These are phyloP conservation scores for Drosophila yakuba DNA, from an alignment of 1,140 invertebrate species.

Conservation along the genomic window DNA sequence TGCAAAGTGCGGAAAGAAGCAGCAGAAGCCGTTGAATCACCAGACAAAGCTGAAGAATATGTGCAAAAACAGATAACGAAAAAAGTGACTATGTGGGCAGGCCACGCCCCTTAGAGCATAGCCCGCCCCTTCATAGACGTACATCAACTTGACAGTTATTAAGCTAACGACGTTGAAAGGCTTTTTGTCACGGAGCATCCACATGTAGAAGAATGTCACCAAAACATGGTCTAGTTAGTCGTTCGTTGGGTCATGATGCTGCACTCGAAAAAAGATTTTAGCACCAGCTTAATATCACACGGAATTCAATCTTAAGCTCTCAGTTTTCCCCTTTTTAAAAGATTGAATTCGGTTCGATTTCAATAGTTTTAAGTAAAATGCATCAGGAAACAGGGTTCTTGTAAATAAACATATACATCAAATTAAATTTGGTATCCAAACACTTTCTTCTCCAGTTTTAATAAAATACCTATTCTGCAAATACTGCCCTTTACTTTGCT, in stretches of 20 bases:
- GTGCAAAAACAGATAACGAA: conserved; percentile 7
- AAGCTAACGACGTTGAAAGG: conserved; percentile 77
- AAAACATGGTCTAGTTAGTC: neutral
- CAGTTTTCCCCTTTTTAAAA: no score
- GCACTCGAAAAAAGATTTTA: neutral
- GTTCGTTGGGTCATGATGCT: neutral
- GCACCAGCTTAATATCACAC: neutral
- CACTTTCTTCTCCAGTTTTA: no score
- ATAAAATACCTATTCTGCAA: neutral
- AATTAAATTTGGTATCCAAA: no score
- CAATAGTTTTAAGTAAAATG: no score
- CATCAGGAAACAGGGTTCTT: no score
- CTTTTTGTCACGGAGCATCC: conserved; percentile 60
- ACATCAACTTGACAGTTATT: conserved; percentile 74
- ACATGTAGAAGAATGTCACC: conserved; percentile 4
- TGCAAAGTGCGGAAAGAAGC: conserved; percentile 15
- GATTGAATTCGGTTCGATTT: no score
- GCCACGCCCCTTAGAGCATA: conserved; percentile 13
- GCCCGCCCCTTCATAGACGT: neutral
- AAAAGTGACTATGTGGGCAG: conserved; percentile 16
- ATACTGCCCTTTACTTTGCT: neutral
- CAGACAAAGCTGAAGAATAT: conserved; percentile 24
- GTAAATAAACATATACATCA: no score
- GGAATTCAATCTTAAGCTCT: neutral
- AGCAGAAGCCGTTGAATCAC: conserved; percentile 4